Evolutionary conservation across 2,888 invertebrate species (phyloP), one percentile per base, ranked within the genome.

Genomic region (Seladonia tumulorum): DNA sequence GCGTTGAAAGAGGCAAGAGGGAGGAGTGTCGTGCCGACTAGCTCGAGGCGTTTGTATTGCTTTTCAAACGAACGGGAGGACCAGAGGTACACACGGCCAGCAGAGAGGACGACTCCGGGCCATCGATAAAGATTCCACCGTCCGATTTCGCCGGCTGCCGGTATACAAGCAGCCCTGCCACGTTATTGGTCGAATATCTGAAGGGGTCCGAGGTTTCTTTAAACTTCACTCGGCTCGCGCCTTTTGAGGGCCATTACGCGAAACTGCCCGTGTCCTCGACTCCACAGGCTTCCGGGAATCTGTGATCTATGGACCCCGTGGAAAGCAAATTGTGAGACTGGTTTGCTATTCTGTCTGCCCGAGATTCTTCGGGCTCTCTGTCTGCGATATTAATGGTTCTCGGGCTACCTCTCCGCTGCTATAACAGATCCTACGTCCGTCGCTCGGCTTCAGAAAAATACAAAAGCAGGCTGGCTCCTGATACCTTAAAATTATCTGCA

Each of bases 41-140:
- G 87, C 87, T 82, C 63, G 78, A 79, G 88, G 89, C 88, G 85
- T 73, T 83, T 85, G 88, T 89, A 89, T 89, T 89, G 89, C 89
- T 88, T 89, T 86, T 81, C 84, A 86, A 89, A 87, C 89, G 87
- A 83, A 79, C 76, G 68, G 35, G 22, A 53, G 78, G 72, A 82
- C 78, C 68, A 72, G 79, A 39, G 57, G 76, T 82, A 85, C 85
- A 85, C 76, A 85, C 82, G 79, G 73, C 39, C 68, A 22, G 60
- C 53, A 73, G 16, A 73, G 74, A 76, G 72, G 57, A 79, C 79
- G 81, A 85, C 87, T 83, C n/a, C 70, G 82, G 75, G 80, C 82
- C 81, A 89, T 89, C 83, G 89, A 89, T 89, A 89, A 83, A 89
- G 87, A 83, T 82, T 82, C 81, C 81, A 49, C 22, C 76, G 53